Conservation (phyloP, 2,113 vertebrate genomes). For the Lepisosteus osseus region DNA sequence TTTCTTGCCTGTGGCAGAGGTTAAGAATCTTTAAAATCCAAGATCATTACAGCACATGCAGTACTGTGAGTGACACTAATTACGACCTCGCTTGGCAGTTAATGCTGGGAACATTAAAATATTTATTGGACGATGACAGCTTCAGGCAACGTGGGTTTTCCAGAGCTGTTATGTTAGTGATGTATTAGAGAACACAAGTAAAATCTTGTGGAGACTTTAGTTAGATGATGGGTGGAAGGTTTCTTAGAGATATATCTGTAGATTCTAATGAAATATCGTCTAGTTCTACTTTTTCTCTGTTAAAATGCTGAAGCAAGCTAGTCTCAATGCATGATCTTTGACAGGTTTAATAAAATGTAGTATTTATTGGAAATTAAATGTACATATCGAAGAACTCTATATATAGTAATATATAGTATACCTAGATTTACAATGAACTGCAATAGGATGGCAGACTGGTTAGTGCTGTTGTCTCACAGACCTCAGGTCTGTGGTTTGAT, state of each 20-base stretch:
- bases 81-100: neutral
- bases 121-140: neutral
- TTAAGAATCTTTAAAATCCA: neutral
- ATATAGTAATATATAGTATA: too few species aligned
- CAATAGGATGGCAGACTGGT: too few species aligned
- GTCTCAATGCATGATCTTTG: neutral
- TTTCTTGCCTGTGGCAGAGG: neutral
- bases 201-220: neutral
- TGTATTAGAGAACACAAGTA: neutral
- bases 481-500: too few species aligned
- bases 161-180: neutral
- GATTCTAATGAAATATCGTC: neutral
- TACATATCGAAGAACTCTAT: too few species aligned
- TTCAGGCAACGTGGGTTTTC: neutral
- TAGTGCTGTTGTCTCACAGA: too few species aligned
- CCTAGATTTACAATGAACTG: too few species aligned
- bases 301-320: neutral
- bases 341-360: too few species aligned
- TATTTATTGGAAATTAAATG: too few species aligned
- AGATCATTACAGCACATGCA: neutral
- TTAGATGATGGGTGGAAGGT: neutral
- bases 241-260: neutral
- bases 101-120: neutral
- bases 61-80: neutral
- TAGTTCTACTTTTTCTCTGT: neutral